Percentiles rank a stretch among this genome's conserved stretches.
phyloP scores from a whole-genome alignment of 2,888 invertebrate species.

The Saturnia pavonia region DNA sequence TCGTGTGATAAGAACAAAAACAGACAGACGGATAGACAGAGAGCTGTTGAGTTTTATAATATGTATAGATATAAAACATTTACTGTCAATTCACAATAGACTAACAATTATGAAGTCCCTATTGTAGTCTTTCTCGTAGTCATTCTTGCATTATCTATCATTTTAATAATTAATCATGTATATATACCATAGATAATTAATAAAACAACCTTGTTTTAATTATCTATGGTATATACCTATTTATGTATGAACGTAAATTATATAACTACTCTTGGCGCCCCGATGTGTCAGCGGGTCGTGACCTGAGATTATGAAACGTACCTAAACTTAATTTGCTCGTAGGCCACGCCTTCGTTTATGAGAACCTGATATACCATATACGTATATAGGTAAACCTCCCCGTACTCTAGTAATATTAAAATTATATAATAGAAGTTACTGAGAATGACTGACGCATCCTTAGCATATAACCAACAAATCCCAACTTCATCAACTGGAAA shows the following conservation, averaged over 20 bases:
- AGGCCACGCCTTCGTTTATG: constrained; percentile 32
- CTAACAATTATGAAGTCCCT: background rate
- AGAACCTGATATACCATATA: background rate
- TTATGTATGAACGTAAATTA: background rate
- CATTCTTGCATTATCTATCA: background rate
- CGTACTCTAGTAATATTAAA: background rate
- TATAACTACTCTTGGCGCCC: background rate
- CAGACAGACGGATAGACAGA: no score
- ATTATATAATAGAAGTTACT: no score
- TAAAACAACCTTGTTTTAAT: no score
- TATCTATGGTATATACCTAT: no score
- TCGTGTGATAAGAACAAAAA: no score
- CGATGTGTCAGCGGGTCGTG: constrained; percentile 30
- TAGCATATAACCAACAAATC: no score
- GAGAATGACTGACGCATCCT: no score
- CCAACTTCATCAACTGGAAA: no score
- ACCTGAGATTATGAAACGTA: constrained; percentile 39
- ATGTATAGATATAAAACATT: no score
- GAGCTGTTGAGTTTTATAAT: no score
- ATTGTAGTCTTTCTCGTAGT: background rate
- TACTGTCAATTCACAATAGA: background rate
- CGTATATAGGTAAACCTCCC: background rate
- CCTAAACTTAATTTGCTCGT: constrained; percentile 39
- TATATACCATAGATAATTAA: no score
- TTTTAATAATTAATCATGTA: background rate